phyloP scores from a whole-genome alignment of 2,888 invertebrate genomes.

The Masnerella sp. region DNA sequence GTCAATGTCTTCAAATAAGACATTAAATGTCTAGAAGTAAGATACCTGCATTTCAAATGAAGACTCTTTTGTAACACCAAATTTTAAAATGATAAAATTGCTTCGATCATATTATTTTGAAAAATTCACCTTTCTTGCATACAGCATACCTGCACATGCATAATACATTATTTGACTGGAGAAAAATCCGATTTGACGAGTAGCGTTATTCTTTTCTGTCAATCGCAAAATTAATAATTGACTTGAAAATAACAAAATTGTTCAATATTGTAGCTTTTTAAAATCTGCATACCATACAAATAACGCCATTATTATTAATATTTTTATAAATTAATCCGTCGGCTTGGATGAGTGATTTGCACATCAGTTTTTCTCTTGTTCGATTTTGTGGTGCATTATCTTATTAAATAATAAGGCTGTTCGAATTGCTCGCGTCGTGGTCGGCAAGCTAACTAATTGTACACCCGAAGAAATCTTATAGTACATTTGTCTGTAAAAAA shows the following conservation, averaged over 20 bases:
- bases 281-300: no score
- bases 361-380: no score
- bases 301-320: no score
- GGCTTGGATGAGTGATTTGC: constrained; percentile 47
- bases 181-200: constrained; percentile 53
- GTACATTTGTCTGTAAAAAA: no score
- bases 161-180: constrained; percentile 23
- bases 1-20: no score
- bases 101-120: constrained; percentile 1
- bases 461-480: no score
- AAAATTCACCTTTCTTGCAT: constrained; percentile 39
- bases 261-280: constrained; percentile 43
- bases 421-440: constrained; percentile 25
- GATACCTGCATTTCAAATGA: neutral
- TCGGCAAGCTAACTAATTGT: no score
- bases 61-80: constrained; percentile 1
- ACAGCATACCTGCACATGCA: constrained; percentile 22
- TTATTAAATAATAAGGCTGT: constrained; percentile 25
- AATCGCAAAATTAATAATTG: constrained; percentile 49
- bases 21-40: no score
- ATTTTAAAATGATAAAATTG: no score
- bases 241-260: constrained; percentile 31
- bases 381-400: constrained; percentile 41
- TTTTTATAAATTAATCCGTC: constrained; percentile 30
- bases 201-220: constrained; percentile 58